phyloP scores from a whole-genome alignment of 2,888 invertebrate genomes.

The Erebia aethiops region DNA sequence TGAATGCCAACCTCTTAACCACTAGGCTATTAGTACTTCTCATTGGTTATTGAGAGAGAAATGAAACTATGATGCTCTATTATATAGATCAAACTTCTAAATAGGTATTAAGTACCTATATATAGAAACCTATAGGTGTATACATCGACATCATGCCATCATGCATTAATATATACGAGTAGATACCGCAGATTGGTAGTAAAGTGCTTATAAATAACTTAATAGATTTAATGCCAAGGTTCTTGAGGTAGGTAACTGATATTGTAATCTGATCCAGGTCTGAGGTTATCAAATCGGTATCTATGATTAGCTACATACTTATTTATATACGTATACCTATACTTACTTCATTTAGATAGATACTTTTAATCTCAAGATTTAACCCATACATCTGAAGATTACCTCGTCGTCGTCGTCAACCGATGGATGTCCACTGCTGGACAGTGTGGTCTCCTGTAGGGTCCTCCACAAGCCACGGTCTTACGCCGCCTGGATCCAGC shows the following conservation, averaged over 20 bases:
- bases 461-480: too few relatives aligned
- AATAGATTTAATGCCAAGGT: conserved; percentile 13
- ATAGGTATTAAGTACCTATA: background rate
- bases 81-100: too few relatives aligned
- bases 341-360: background rate
- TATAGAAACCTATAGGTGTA: background rate
- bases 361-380: too few relatives aligned
- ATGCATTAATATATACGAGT: background rate
- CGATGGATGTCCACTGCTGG: too few relatives aligned
- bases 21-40: too few relatives aligned
- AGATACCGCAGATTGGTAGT: background rate
- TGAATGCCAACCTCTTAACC: too few relatives aligned
- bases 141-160: background rate
- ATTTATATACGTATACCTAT: background rate
- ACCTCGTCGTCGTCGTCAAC: too few relatives aligned
- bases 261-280: conserved; percentile 6
- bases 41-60: background rate
- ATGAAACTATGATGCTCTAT: too few relatives aligned
- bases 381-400: background rate
- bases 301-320: background rate
- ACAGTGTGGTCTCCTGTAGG: too few relatives aligned
- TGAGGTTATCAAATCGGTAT: conserved; percentile 5
- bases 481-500: too few relatives aligned
- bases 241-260: conserved; percentile 16
- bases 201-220: conserved; percentile 3